Evolutionary conservation across 2,888 invertebrate species (phyloP).

Genomic region (Sisyra terminalis): DNA sequence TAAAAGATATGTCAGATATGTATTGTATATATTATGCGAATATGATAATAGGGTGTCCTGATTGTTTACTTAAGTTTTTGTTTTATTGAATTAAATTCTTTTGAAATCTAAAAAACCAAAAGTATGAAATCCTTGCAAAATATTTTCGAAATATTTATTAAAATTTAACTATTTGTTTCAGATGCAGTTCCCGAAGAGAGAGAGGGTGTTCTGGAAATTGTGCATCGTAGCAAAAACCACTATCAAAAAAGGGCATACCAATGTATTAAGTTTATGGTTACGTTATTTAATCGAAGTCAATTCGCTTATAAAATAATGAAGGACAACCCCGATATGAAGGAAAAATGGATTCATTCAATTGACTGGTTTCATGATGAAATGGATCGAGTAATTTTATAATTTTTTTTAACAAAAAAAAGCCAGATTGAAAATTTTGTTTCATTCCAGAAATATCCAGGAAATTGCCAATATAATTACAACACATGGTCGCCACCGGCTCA

Average conservation of each 20-base stretch:
- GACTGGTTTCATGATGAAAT: slow-evolving; percentile 93
- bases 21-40: too few species aligned
- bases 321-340: slow-evolving; percentile 58
- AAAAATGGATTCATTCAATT: slow-evolving; percentile 78
- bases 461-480: slow-evolving; percentile 66
- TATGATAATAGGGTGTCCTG: too few species aligned
- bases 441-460: slow-evolving; percentile 30
- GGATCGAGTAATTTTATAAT: slow-evolving; percentile 40
- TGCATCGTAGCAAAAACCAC: slow-evolving; percentile 80
- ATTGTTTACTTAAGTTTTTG: too few species aligned
- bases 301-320: slow-evolving; percentile 66
- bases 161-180: too few species aligned
- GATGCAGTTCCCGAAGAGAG: slow-evolving; percentile 61
- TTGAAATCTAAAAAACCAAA: too few species aligned
- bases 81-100: too few species aligned
- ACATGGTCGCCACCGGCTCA: slow-evolving; percentile 91
- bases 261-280: slow-evolving; percentile 90
- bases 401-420: background rate
- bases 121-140: too few species aligned
- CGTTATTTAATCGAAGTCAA: slow-evolving; percentile 72
- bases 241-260: slow-evolving; percentile 95
- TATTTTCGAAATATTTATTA: too few species aligned
- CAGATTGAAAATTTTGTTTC: background rate
- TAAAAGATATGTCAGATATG: too few species aligned
- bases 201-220: slow-evolving; percentile 86